phyloP scores from a whole-genome alignment of 2,888 invertebrate genomes.

The Gisinianus flammeolus region DNA sequence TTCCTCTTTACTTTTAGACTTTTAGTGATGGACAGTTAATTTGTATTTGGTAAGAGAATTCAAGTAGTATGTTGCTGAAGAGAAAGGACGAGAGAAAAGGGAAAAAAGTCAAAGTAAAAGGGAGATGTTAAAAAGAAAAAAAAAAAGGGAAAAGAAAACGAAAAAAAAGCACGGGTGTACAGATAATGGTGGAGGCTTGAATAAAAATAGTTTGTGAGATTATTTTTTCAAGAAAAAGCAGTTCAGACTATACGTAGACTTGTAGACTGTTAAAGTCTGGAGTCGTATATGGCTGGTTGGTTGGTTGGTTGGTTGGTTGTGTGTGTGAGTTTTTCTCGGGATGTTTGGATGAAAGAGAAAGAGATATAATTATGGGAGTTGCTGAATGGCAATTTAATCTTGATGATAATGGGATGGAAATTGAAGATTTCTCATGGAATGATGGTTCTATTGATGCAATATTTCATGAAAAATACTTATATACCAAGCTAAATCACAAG shows the following conservation, averaged over 20 bases:
- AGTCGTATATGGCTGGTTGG: background rate
- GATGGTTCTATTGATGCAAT: constrained; percentile 47
- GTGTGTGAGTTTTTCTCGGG: background rate
- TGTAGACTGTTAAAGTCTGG: background rate
- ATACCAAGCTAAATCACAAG: constrained; percentile 3
- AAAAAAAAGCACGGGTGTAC: no score
- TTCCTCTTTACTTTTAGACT: no score
- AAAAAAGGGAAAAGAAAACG: background rate
- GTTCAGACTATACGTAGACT: background rate
- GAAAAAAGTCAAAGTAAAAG: constrained; percentile 3
- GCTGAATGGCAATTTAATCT: constrained; percentile 48
- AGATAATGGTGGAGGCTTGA: background rate
- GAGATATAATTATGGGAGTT: constrained; percentile 49
- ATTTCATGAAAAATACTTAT: constrained; percentile 41
- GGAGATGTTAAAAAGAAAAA: background rate
- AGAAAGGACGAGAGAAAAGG: background rate
- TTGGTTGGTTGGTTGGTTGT: background rate
- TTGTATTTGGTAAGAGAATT: constrained; percentile 15
- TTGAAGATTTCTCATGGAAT: constrained; percentile 48
- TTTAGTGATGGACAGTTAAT: constrained; percentile 21
- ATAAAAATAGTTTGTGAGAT: constrained; percentile 6
- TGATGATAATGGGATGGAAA: constrained; percentile 53
- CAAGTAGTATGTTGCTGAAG: background rate
- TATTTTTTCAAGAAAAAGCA: background rate
- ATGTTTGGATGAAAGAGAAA: constrained; percentile 42